A percentile compares a stretch with the other conserved stretches of the same genome.
Conservation (phyloP, 2,888 invertebrate genomes). For the Trachelus tabidus region DNA sequence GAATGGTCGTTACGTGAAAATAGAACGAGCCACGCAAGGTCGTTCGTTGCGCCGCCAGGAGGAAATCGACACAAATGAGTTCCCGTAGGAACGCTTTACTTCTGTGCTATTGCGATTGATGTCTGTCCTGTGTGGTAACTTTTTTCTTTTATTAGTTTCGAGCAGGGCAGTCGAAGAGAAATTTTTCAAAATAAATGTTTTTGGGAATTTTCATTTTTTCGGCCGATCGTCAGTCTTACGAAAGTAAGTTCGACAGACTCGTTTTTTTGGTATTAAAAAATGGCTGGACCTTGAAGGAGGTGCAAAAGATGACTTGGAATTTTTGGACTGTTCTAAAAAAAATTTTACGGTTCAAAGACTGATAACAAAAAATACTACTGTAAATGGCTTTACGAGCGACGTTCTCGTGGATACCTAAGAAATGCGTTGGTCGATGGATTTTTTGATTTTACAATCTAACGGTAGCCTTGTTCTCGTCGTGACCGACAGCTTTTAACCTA, state of each 20-base stretch:
- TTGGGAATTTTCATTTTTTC: too few species aligned
- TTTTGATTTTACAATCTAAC: not conserved
- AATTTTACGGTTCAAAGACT: not conserved
- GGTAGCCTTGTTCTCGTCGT: not conserved
- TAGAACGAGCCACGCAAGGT: not conserved
- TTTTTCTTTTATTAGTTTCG: not conserved
- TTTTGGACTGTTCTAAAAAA: not conserved
- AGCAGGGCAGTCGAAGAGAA: not conserved
- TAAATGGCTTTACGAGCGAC: not conserved
- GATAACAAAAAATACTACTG: not conserved
- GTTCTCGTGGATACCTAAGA: not conserved
- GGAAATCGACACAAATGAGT: not conserved
- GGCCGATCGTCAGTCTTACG: not conserved
- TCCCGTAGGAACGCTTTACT: not conserved
- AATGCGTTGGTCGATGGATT: not conserved
- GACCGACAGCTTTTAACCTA: not conserved
- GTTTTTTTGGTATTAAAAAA: too few species aligned
- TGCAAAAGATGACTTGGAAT: not conserved
- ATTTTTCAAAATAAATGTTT: not conserved
- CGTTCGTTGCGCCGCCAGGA: not conserved
- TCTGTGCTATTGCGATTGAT: not conserved
- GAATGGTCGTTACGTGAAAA: not conserved
- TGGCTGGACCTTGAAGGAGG: not conserved
- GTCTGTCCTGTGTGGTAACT: not conserved
- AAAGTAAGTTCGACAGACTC: too few species aligned